Evolutionary conservation across 2,888 invertebrate genomes (phyloP), one percentile per base, ranked within the genome.

Genomic region (Oxytorus armatus): DNA sequence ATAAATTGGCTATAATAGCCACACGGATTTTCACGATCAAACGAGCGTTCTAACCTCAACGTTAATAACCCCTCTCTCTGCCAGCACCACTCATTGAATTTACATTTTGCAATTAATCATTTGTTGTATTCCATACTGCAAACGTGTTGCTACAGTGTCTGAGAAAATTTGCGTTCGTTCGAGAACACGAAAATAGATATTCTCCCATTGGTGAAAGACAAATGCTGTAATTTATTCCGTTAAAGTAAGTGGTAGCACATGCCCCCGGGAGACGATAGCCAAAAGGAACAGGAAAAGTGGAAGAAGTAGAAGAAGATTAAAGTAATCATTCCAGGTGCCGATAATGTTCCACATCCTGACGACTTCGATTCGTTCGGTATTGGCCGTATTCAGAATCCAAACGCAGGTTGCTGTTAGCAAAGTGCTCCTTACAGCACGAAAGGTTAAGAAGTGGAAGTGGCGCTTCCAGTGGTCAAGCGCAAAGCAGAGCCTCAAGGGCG

Each of bases 71-170:
- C 39, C 59, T 66, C 36, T 66, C 33, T 18, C 21, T 10, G 29
- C 29, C 42, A 42, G 66, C 21, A 25, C 18, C 44, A 59, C 72
- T 66, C 70, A 72, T 77, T 66, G 59, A 72, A 72, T 77, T 77
- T 65, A 77, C 65, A 77, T 72, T 36, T 57, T 21, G 8, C 36
- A 16, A 73, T 77, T 72, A 77, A 77, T 77, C 72, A 77, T 66
- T 53, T 25, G 21, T 36, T n/a, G 3, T 55, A 8, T 44, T 33
- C n/a, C 10, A 47, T n/a, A 14, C 16, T 39, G 33, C 18, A 23
- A 44, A 55, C 55, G 53, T 16, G 18, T 51, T 23, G 61, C 61
- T 59, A 3, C 21, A 21, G 36, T 18, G 39, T 59, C n/a, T 5
- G 11, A n/a, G 3, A 10, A 49, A 44, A 8, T 65, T 33, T 29